Percentiles rank a stretch among this genome's conserved stretches.
These are phyloP conservation scores for Lepidocolaptes lacrymiger DNA, from an alignment of 2,797 vertebrate genomes.

Conservation along the genomic window DNA sequence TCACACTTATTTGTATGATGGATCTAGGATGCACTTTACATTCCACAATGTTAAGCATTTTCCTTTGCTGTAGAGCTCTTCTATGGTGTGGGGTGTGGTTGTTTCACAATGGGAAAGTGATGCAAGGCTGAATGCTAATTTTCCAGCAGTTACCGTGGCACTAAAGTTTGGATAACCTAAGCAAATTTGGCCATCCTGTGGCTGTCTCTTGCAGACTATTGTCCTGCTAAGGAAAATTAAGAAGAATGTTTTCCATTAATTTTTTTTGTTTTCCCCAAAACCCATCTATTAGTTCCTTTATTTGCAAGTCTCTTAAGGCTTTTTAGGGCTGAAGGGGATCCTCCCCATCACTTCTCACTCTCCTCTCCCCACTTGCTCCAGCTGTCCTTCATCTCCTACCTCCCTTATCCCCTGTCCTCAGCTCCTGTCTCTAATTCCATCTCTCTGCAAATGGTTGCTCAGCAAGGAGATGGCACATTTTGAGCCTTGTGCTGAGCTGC, in stretches of 20 bases:
- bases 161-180: neutral
- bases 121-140: neutral
- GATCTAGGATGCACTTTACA: neutral
- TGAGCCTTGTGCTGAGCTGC: neutral
- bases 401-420: neutral
- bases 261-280: neutral
- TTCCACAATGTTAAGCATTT: neutral
- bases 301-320: neutral
- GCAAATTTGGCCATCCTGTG: accelerated
- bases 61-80: neutral
- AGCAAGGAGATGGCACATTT: neutral
- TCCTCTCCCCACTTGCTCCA: neutral
- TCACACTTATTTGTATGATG: neutral
- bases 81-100: neutral
- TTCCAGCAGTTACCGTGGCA: neutral
- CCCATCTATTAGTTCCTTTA: neutral
- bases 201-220: neutral
- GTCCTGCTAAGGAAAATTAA: neutral
- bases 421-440: neutral
- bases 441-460: neutral
- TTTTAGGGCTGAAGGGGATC: neutral
- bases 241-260: neutral
- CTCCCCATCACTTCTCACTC: neutral
- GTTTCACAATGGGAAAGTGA: neutral
- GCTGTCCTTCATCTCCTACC: neutral